Evolutionary conservation across 2,888 invertebrate species (phyloP).

Genomic region (Azorinus chamasolen): DNA sequence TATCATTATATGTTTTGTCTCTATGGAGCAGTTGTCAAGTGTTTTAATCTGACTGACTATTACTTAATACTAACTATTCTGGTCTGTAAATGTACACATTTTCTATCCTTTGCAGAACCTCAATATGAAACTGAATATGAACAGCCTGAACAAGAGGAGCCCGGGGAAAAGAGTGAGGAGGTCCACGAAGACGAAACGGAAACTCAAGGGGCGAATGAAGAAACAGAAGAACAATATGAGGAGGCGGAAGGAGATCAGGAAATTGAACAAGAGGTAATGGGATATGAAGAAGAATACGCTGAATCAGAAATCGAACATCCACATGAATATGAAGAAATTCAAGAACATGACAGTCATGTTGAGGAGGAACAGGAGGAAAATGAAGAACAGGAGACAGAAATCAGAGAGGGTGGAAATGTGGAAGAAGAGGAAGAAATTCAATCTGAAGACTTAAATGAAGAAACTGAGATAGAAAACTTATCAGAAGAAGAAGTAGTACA

Average conservation of each 20-base stretch:
- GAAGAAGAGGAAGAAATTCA: too few species aligned
- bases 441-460: too few species aligned
- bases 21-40: too few species aligned
- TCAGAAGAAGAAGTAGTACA: too few species aligned
- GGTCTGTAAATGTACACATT: too few species aligned
- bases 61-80: too few species aligned
- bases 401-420: background rate
- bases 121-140: background rate
- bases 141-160: background rate
- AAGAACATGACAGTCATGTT: background rate
- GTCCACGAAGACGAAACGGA: background rate
- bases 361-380: background rate
- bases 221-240: background rate
- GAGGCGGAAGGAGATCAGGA: background rate
- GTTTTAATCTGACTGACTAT: too few species aligned
- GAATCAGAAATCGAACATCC: background rate
- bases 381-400: too few species aligned
- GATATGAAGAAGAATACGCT: background rate
- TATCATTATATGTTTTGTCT: too few species aligned
- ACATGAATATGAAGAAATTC: background rate
- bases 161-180: background rate
- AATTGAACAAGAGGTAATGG: background rate
- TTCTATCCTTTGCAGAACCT: background rate
- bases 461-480: too few species aligned
- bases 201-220: background rate